Base-by-base conservation (phyloP, 2,797 vertebrate genomes). In the Bradypodion ventrale region DNA sequence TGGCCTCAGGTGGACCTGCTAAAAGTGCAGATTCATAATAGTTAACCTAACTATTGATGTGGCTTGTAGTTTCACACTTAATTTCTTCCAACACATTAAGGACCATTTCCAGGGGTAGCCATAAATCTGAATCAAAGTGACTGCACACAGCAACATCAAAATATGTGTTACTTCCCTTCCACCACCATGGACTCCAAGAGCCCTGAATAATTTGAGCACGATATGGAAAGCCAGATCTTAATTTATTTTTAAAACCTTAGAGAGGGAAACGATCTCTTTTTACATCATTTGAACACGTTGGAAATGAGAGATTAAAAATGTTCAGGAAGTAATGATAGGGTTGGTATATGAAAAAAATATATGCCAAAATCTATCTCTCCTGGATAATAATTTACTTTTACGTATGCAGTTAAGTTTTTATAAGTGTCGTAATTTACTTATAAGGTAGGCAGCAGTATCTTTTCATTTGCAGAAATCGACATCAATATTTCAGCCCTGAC, bases 371-470 rank as follows among this genome's bases (percentile, higher is more conserved):
- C 89, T 88, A 91, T 92, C 85, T 91, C 91, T 83, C 87, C 46
- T 66, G 81, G 84, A 83, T 81, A 92, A 78, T 93, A 93, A 93
- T 94, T 93, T 93, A 91, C 87, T 93, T 93, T 94, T 91, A 94
- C 88, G 82, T 93, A 83, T 76, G 89, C 93, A 91, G 90, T 94
- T 91, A 94, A 93, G 90, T 79, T 93, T 94, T 93, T 93, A 94
- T 91, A 90, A 42, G 86, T 82, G 85, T 83, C 84, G 44, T 94
- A 92, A 94, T 93, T 94, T 93, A 92, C 90, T 90, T 92, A 93
- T 92, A 85, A 94, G 88, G 87, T 0, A 75, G 84, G 84, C 87
- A 87, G 89, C 90, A 89, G 93, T 88, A 87, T 88, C 90, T 93
- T 91, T 92, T 93, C 87, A 85, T 32, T 0, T 1, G 59, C 21